Conservation (phyloP, 2,888 invertebrate species). For the Mystacides longicornis region DNA sequence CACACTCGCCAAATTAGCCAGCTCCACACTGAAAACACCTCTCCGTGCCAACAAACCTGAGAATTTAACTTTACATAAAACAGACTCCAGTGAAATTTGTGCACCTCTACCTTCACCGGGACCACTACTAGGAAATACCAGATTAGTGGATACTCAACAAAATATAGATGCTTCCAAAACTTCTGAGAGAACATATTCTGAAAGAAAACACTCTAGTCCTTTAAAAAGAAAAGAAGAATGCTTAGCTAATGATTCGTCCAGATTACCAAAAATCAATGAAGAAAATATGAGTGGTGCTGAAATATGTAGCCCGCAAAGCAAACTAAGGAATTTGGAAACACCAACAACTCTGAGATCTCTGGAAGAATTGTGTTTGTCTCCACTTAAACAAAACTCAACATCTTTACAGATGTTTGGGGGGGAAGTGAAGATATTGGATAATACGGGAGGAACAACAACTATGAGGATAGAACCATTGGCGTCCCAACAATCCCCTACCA, state of each 20-base stretch:
- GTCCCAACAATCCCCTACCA: conserved; percentile 50
- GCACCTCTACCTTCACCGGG: conserved; percentile 75
- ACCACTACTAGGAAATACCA: conserved; percentile 72
- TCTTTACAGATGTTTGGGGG: conserved; percentile 67
- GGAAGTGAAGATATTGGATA: conserved; percentile 67
- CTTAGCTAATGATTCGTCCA: conserved; percentile 15
- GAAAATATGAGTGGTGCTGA: conserved; percentile 40
- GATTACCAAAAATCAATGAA: conserved; percentile 30
- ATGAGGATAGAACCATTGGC: conserved; percentile 60
- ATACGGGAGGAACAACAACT: conserved; percentile 61
- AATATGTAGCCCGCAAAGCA: conserved; percentile 43
- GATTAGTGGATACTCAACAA: conserved; percentile 57
- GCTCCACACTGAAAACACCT: conserved; percentile 37
- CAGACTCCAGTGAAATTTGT: conserved; percentile 44
- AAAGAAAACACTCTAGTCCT: conserved; percentile 9
- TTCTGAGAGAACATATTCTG: conserved; percentile 2
- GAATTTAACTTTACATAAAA: conserved; percentile 47
- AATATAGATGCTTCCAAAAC: conserved; percentile 12
- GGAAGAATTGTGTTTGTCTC: conserved; percentile 51
- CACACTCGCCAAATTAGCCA: conserved; percentile 34
- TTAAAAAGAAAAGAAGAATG: conserved; percentile 17
- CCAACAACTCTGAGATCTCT: conserved; percentile 45
- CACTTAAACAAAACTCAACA: conserved; percentile 48
- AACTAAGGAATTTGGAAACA: conserved; percentile 46
- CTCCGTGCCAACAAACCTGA: conserved; percentile 47